phyloP scores from a whole-genome alignment of 2,797 vertebrate species.

The Esox masquinongy region DNA sequence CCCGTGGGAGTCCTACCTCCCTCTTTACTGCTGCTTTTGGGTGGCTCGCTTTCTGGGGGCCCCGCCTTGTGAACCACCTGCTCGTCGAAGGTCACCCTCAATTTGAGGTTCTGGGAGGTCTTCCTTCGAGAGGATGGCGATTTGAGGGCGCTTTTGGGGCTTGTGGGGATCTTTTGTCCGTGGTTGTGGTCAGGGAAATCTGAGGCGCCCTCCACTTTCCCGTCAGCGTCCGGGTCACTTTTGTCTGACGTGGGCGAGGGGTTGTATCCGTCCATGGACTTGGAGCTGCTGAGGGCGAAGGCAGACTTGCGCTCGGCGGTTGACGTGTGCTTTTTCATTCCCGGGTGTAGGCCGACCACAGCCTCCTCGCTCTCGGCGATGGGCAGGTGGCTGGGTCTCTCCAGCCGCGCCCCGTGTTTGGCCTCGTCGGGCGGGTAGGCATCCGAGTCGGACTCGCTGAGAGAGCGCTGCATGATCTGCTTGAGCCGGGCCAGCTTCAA shows the following conservation, averaged over 20 bases:
- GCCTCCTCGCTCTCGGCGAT: conserved; percentile 83
- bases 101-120: conserved; percentile 92
- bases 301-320: conserved; percentile 81
- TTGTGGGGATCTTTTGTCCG: conserved; percentile 85
- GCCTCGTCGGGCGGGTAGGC: conserved; percentile 85
- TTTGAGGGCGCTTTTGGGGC: conserved; percentile 97
- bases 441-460: conserved; percentile 92
- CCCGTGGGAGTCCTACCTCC: conserved; percentile 56
- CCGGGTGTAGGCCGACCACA: conserved; percentile 75
- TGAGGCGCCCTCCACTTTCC: conserved; percentile 63
- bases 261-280: conserved; percentile 81
- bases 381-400: conserved; percentile 86
- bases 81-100: conserved; percentile 96
- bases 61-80: conserved; percentile 83
- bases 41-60: conserved; percentile 47
- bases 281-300: conserved; percentile 82
- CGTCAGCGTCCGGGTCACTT: conserved; percentile 83
- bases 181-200: conserved; percentile 58
- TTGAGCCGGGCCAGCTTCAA: conserved; percentile 89
- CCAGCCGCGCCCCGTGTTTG: conserved; percentile 76
- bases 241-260: conserved; percentile 87
- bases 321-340: conserved; percentile 82
- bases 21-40: conserved; percentile 75
- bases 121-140: conserved; percentile 94
- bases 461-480: conserved; percentile 91